Evolutionary conservation across 2,797 vertebrate species (phyloP), one percentile per base, ranked within the genome.

Genomic region (Halcyon leucocephala): DNA sequence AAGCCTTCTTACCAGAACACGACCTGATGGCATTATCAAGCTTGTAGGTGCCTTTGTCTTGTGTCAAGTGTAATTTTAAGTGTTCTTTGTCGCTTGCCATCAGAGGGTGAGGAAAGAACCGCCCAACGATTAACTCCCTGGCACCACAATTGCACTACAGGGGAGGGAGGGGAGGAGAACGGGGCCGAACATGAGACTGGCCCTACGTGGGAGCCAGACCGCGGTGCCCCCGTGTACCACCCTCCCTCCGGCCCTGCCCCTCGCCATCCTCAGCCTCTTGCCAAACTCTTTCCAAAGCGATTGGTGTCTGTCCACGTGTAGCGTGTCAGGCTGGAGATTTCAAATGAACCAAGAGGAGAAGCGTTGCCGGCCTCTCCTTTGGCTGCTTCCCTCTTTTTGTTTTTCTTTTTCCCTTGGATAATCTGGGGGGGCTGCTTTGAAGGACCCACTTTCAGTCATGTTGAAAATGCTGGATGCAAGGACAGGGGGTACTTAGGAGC

Each of bases 21-120:
- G 1, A 18, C 77, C 71, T 16, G 48, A 17, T 51, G 2, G 5
- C 7, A 1, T 70, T 57, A 52, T 76, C 55, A n/a, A 90, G 90
- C 91, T 92, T 96, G 91, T 94, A 82, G 94, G 89, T 89, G 90
- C 91, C 86, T 89, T 93, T 42, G 86, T 92, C 49, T 82, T 35
- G 92, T 79, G 84, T 94, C 89, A 78, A 73, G 66, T 73, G 86
- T 92, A 17, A 87, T 78, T 72, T 74, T 60, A 49, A 58, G 29
- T 78, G 51, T 79, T 90, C 86, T 35, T 44, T 82, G 93, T 84
- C 2, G 15, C 95, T 87, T 91, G 91, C 89, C 78, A 54, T 86
- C 1, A 6, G 60, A 55, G 37, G 60, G 46, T 33, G 89, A 46
- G 61, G 13, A 9, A 48, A 87, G 91, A 92, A 25, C 77, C n/a